Conservation (phyloP, 2,797 vertebrate genomes). For the Ibycter americanus region DNA sequence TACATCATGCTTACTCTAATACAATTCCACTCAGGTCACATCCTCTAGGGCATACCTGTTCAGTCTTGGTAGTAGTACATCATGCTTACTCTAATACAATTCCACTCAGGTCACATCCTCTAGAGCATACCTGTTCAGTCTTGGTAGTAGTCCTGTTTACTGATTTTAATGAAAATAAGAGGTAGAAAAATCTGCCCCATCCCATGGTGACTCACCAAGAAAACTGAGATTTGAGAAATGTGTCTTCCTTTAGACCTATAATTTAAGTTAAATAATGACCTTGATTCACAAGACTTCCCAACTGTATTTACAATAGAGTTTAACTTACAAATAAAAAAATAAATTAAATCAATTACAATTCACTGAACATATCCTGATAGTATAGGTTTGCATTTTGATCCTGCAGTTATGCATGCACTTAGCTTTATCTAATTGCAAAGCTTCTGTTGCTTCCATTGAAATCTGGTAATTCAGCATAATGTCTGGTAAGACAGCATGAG, state of each 20-base stretch:
- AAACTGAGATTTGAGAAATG: background rate
- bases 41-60: background rate
- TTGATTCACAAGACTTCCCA: background rate
- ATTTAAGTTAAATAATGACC: background rate
- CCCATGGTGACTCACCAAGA: background rate
- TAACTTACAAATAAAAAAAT: background rate
- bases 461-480: too few relatives aligned
- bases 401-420: background rate
- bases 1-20: background rate
- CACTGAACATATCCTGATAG: background rate
- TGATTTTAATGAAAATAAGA: slow-evolving; percentile 1
- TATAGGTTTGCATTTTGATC: background rate
- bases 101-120: background rate
- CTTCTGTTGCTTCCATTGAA: background rate
- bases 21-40: background rate
- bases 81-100: background rate
- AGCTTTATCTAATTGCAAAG: background rate
- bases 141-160: background rate
- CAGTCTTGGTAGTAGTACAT: background rate
- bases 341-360: background rate
- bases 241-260: background rate
- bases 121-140: background rate
- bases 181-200: background rate
- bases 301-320: background rate
- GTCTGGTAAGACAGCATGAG: background rate